Evolutionary conservation across 2,113 vertebrate genomes (phyloP).

Genomic region (western clawed frog (Xenopus tropicalis)): UCB_Xtro_10.0 CM004443.2:47066001-47066500

Average conservation of each 20-base stretch:
- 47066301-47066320: too few relatives aligned
- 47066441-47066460: too few relatives aligned
- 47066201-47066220: neutral
- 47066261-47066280: too few relatives aligned
- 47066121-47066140: neutral
- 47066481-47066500: too few relatives aligned
- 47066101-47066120: neutral
- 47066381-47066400: too few relatives aligned
- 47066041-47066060: neutral
- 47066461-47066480: too few relatives aligned
- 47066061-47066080: conserved; percentile 17
- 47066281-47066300: too few relatives aligned
- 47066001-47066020: conserved; percentile 15
- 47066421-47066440: too few relatives aligned
- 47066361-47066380: too few relatives aligned
- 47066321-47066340: too few relatives aligned
- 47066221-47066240: neutral
- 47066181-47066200: neutral
- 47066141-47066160: neutral
- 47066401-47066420: too few relatives aligned
- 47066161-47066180: neutral
- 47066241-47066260: neutral
- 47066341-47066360: too few relatives aligned
- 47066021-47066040: neutral
- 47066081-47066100: conserved; percentile 12